phyloP scores from a whole-genome alignment of 2,888 invertebrate species.

The Lissonota sp. region DNA sequence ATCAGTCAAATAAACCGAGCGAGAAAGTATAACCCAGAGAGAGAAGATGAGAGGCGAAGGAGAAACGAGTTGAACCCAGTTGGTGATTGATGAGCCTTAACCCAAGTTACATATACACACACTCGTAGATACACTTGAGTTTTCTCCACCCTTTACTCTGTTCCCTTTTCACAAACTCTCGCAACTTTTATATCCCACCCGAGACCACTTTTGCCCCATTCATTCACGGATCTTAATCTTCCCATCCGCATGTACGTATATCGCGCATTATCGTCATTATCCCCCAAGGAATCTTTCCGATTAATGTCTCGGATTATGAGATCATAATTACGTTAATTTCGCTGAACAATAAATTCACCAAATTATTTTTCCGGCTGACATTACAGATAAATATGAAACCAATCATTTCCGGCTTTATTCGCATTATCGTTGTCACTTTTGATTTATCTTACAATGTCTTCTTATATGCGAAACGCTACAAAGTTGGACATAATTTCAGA shows the following conservation, averaged over 20 bases:
- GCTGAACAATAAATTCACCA: no score
- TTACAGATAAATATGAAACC: no score
- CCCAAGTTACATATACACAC: constrained; percentile 15
- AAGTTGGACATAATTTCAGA: constrained; percentile 28
- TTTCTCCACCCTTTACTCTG: constrained; percentile 42
- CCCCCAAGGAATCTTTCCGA: no score
- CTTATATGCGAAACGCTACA: no score
- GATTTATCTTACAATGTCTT: no score
- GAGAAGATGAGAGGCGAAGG: constrained; percentile 1
- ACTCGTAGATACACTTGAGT: constrained; percentile 37
- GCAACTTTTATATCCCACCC: constrained; percentile 14
- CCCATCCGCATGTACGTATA: constrained; percentile 1
- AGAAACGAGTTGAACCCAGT: constrained; percentile 41
- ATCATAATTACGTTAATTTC: no score
- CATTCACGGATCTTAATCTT: constrained; percentile 23
- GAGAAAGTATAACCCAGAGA: background rate
- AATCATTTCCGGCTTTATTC: no score
- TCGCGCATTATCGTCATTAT: background rate
- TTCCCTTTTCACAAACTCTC: constrained; percentile 40
- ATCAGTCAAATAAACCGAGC: constrained; percentile 37
- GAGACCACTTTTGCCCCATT: constrained; percentile 14
- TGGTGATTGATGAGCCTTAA: constrained; percentile 49
- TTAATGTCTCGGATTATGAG: no score
- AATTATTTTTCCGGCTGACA: no score
- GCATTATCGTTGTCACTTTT: no score